Base-by-base conservation (phyloP, 2,888 invertebrate species). In the Andrena chrysosceles region DNA sequence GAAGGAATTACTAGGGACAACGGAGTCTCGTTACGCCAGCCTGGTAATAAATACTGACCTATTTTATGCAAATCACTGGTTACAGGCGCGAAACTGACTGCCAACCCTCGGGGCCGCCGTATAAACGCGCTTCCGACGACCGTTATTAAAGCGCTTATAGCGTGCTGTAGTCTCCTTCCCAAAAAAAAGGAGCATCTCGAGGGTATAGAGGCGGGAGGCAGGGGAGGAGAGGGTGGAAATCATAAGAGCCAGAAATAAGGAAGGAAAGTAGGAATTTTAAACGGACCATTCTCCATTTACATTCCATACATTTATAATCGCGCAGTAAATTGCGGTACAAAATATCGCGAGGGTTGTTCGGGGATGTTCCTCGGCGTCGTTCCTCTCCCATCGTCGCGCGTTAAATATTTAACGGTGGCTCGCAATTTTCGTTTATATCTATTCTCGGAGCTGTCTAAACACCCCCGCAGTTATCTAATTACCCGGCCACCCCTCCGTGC, bases 61-160 rank as follows among this genome's bases (percentile, higher is more conserved):
- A 85, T 82, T 87, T 87, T 87, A 87, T 87, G 87, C 87, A 87
- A 87, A 87, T 85, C 75, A 74, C 76, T 48, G 82, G 79, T 64
- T 67, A 79, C 76, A 85, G 81, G 85, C 75, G 79, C 79, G 83
- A 81, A 78, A 87, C 75, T 68, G 81, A 78, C 69, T 79, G 73
- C 56, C 35, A 77, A 67, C 74, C 69, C 59, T 72, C 68, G 66
- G 71, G 52, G 29, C 54, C 54, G 10, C 29, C 83, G 81, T 70
- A 81, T 77, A 76, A 84, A 68, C 78, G 70, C 68, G 68, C 64
- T 83, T 74, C 77, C 83, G 60, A 66, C 70, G 71, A 52, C 77
- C 68, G 87, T 90, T 89, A 90, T 90, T 90, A 90, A 90, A 90
- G 78, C 83, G 85, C 89, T 89, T 85, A 86, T 86, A 85, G 83